Evolutionary conservation across 2,113 vertebrate genomes (phyloP).

Genomic region (Ammodytes dubius): DNA sequence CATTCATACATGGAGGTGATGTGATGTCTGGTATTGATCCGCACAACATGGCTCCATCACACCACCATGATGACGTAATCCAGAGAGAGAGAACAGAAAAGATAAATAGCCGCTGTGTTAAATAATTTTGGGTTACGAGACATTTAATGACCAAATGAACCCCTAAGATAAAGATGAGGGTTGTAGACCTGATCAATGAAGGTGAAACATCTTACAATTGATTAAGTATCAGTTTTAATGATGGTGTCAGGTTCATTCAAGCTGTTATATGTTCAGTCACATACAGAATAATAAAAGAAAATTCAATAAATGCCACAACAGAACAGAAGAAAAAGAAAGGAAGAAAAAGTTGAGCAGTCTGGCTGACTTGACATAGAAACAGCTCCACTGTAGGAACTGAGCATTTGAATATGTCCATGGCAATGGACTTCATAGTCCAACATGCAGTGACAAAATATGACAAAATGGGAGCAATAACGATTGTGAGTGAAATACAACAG

Average conservation of each 20-base stretch:
- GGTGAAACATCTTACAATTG: slow-evolving; percentile 16
- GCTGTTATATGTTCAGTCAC: slow-evolving; percentile 3
- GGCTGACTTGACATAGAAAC: not conserved
- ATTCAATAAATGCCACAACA: not conserved
- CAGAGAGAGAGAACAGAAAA: slow-evolving; percentile 18
- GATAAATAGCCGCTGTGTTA: slow-evolving; percentile 22
- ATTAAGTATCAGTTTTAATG: slow-evolving; percentile 36
- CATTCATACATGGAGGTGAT: slow-evolving; percentile 68
- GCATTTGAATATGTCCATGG: not conserved
- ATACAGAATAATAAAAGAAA: not conserved
- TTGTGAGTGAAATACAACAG: not conserved
- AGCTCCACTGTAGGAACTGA: not conserved
- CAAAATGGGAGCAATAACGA: not conserved
- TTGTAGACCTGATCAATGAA: slow-evolving; percentile 70
- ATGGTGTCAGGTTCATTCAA: not conserved
- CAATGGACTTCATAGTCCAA: not conserved
- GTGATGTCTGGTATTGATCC: slow-evolving; percentile 82
- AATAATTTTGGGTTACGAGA: slow-evolving; percentile 39
- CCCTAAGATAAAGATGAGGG: slow-evolving; percentile 49
- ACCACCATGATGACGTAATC: slow-evolving; percentile 68
- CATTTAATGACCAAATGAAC: slow-evolving; percentile 57
- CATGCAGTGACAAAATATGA: not conserved
- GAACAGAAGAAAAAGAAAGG: not conserved
- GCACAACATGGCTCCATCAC: slow-evolving; percentile 77
- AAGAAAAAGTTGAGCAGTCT: not conserved